These are phyloP conservation scores for Drosophila nikananu DNA, from an alignment of 1,140 invertebrate genomes.

Conservation along the genomic window DNA sequence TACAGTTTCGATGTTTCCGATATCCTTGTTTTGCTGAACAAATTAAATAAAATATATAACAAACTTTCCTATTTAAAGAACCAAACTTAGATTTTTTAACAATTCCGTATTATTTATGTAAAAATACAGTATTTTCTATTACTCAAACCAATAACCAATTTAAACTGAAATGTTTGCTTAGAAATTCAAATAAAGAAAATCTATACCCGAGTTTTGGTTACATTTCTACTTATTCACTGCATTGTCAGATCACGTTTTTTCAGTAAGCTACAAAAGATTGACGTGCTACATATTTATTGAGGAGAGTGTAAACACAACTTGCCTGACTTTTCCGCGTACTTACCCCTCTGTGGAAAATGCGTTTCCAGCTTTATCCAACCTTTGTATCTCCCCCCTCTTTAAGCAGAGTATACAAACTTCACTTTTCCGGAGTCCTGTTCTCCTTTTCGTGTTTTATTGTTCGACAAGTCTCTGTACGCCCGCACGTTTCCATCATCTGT, in stretches of 20 bases:
- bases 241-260: slow-evolving; percentile 13
- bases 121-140: background rate
- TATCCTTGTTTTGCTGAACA: no score
- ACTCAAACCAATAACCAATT: background rate
- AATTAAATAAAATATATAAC: no score
- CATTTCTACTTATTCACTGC: slow-evolving; percentile 3
- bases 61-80: no score
- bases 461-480: slow-evolving; percentile 47
- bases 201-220: background rate
- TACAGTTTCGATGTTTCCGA: no score
- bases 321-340: slow-evolving; percentile 33
- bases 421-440: slow-evolving; percentile 31
- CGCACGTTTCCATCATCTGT: slow-evolving; percentile 51
- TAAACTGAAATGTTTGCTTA: background rate
- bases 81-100: no score
- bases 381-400: slow-evolving; percentile 10
- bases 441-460: slow-evolving; percentile 71
- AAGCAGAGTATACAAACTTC: slow-evolving; percentile 58
- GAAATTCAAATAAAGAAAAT: background rate
- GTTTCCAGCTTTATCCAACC: slow-evolving; percentile 26
- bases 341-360: slow-evolving; percentile 15
- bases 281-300: slow-evolving; percentile 17
- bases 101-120: background rate
- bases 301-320: slow-evolving; percentile 32
- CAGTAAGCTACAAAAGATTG: slow-evolving; percentile 37